Evolutionary conservation across 2,113 vertebrate species (phyloP), one percentile per base, ranked within the genome.

Genomic region (Danionella cerebrum): DNA sequence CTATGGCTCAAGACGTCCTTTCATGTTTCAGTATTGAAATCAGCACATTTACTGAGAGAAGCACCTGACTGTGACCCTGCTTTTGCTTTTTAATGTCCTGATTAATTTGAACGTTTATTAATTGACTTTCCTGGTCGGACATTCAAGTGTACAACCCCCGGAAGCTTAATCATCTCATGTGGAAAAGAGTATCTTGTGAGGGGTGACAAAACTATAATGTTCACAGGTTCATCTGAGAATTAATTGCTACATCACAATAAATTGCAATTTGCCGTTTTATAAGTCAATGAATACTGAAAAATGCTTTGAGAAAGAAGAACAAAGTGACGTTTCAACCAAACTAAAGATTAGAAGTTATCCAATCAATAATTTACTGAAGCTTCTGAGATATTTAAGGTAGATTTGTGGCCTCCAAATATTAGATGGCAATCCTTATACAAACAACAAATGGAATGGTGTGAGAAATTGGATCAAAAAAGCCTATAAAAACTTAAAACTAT

Each of bases 51-150:
- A 87, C 82, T 84, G 84, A 82, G 79, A 75, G 82, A 76, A 84
- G 78, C 84, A 80, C 81, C 82, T 82, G 86, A 88, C 89, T 82
- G 87, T 84, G 87, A 87, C 81, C 82, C 82, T 78, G 79, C 84
- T 89, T 86, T 87, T 88, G 87, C 86, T 88, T 65, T 90, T 90
- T 91, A 90, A 91, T 90, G 78, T 87, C 87, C 88, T 91, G 87
- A 92, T 91, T 90, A 88, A 90, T 91, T 88, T 52, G 78, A 84
- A 84, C 83, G 85, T 89, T 84, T 90, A 89, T 88, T 54, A 69
- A 72, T 69, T 45, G 60, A 72, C 48, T 55, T 69, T 65, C 24
- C 48, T 55, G 48, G 48, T 33, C 53, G 35, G 42, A 55, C 50
- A 55, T 18, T 24, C 24, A 54, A 67, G 39, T 54, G 35, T 21